Evolutionary conservation across 1,140 invertebrate genomes (phyloP).

Genomic region (Epicauta chinensis): DNA sequence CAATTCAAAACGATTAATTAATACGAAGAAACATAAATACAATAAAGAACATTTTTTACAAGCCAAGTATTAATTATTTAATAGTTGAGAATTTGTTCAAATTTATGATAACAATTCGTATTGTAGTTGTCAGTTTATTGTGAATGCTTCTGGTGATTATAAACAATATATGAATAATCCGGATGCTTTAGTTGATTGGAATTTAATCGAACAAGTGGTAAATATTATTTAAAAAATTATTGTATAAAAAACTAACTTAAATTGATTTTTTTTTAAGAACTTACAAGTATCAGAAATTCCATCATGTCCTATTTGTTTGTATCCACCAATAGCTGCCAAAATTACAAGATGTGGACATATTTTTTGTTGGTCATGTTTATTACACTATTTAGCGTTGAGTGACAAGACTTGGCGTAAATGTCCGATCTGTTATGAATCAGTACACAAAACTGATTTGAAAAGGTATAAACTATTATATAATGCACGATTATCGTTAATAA

Average conservation of each 20-base stretch:
- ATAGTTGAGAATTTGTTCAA: conserved; percentile 9
- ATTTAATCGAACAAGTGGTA: conserved; percentile 87
- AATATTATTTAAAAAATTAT: conserved; percentile 38
- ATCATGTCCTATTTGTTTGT: conserved; percentile 88
- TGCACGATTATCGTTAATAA: too few relatives aligned
- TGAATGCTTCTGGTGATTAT: conserved; percentile 73
- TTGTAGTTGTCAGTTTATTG: conserved; percentile 92
- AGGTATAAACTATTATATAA: too few relatives aligned
- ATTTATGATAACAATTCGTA: conserved; percentile 11
- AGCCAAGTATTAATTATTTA: conserved; percentile 70
- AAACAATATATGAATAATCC: conserved; percentile 70
- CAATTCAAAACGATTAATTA: conserved; percentile 44
- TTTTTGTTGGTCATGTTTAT: conserved; percentile 92
- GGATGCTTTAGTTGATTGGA: conserved; percentile 87
- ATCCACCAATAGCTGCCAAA: conserved; percentile 75
- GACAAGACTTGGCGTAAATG: conserved; percentile 74
- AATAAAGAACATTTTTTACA: conserved; percentile 91
- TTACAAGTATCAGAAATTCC: conserved; percentile 59
- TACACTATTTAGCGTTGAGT: conserved; percentile 83
- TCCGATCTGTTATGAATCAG: conserved; percentile 79
- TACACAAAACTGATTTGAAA: conserved; percentile 74
- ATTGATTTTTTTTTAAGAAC: conserved; percentile 42
- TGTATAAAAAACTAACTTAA: not conserved
- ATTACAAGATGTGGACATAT: conserved; percentile 93
- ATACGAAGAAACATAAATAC: conserved; percentile 60